Evolutionary conservation across 2,113 vertebrate genomes (phyloP), one percentile per base, ranked within the genome.

Genomic region (Hystrix brachyura): DNA sequence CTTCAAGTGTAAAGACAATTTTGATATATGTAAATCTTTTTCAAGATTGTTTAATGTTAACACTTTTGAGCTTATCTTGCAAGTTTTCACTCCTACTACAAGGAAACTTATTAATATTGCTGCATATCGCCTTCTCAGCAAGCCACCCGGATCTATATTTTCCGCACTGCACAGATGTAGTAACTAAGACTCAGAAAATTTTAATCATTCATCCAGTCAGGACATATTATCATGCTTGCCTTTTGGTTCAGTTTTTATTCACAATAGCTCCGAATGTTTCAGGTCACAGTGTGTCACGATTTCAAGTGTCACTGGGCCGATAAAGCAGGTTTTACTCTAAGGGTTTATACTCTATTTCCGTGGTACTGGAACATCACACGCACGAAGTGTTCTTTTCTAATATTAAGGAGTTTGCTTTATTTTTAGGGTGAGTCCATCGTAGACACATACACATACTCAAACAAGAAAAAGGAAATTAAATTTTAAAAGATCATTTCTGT

Each of bases 391-490:
- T 82, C 78, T 93, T 96, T 96, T 81, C 62, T 97, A 85, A 97
- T 86, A 85, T 94, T 94, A 81, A 12, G 13, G 62, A 84, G 80
- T 69, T 97, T 93, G 86, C 94, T 89, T 93, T 91, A 84, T 88
- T 96, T 97, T 96, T 84, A 60, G 72, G 83, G 87, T 76, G 78
- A 97, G 87, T 95, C 64, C 79, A 94, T 94, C 92, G 85, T 78
- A 95, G 91, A 95, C 92, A 95, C 87, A 90, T 87, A 95, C 92
- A 95, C 87, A 90, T 87, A 93, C 96, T 95, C 97, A 96, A 96
- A 93, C 76, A 92, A 96, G 94, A 92, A 97, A 84, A 89, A 93
- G 87, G 91, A 98, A 97, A 98, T 96, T 96, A 96, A 96, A 96
- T 90, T 86, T 97, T 98, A 94, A 97, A 96, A 97, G 94, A 97